These are phyloP conservation scores for Drosophila macrospina DNA, from an alignment of 2,888 invertebrate species.

Conservation along the genomic window DNA sequence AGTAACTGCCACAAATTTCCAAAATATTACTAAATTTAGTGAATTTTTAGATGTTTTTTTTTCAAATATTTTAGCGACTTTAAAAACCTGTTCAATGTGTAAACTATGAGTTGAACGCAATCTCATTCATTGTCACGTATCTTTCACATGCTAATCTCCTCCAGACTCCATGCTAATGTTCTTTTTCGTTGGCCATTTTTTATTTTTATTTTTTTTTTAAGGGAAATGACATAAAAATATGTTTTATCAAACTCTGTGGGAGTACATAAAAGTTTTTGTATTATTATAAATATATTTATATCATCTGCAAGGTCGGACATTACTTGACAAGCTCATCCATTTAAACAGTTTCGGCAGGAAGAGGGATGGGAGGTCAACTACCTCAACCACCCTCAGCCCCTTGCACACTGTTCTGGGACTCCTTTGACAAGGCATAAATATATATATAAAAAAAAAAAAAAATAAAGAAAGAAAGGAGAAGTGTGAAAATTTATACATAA, in stretches of 20 bases:
- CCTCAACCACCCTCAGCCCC: no score
- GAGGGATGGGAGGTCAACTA: no score
- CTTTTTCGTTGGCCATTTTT: constrained; percentile 12
- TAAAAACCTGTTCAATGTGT: not conserved
- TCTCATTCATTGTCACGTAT: constrained; percentile 23
- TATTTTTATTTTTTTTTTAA: no score
- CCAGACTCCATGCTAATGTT: constrained; percentile 1
- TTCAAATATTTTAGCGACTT: no score
- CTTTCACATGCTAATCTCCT: constrained; percentile 2
- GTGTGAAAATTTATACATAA: constrained; percentile 51
- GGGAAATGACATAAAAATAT: constrained; percentile 14
- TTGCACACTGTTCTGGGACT: constrained; percentile 1
- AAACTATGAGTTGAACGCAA: not conserved
- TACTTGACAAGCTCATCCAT: constrained; percentile 23
- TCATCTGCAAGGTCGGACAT: constrained; percentile 6
- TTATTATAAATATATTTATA: constrained; percentile 8
- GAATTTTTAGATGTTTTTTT: no score
- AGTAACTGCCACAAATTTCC: no score
- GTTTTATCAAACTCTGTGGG: constrained; percentile 25
- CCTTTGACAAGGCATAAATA: constrained; percentile 43
- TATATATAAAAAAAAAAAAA: constrained; percentile 26
- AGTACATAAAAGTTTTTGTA: constrained; percentile 36
- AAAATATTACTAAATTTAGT: no score
- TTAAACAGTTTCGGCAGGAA: not conserved
- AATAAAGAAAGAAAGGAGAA: not conserved